Base-by-base conservation (phyloP, 53 echinoderm and acorn worm species). In the Hippasteria phrygiana region DNA sequence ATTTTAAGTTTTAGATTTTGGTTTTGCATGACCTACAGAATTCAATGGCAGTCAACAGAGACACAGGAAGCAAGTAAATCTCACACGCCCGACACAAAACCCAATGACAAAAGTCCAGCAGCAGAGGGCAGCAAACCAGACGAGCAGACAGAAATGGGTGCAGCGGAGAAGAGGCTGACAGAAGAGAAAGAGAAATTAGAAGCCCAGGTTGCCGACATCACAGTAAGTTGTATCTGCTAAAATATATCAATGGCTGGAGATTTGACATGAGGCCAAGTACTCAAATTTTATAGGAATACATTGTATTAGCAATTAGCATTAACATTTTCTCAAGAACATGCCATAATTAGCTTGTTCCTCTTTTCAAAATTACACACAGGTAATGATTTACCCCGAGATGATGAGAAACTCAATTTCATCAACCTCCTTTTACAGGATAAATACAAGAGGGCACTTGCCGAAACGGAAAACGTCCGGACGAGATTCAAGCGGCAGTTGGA, bases 361-460 rank as follows among this genome's bases (percentile, higher is more conserved):
- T n/a, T n/a, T n/a, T n/a, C n/a, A n/a, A n/a, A n/a, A n/a, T n/a
- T n/a, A n/a, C n/a, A n/a, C n/a, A n/a, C 6, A n/a, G 62, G 31
- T 26, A 1, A 18, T n/a, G 3, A 55, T 14, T 16, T 33, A 3
- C 16, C 24, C 14, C 63, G 28, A 4, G 29, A 33, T 38, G 32
- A 20, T 35, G 22, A 31, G 26, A 0, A 28, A 66, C 11, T 45
- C 46, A 7, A 7, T 45, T 70, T 37, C 38, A 33, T 33, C 17
- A 33, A 33, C 17, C 41, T 28, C 3, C 27, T 42, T 9, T 74
- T 27, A 45, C 84, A 97, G 98, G 98, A 98, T 75, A 98, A 98
- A 67, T 98, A 98, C 76, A 94, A 94, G 72, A 78, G 98, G 55
- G 92, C 98, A 36, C 94, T 98, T 38, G 98, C 98, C 16, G 98